A percentile compares a stretch with the other conserved stretches of the same genome.
Conservation (phyloP, 2,113 vertebrate genomes). For the Oreotrochilus melanogaster region DNA sequence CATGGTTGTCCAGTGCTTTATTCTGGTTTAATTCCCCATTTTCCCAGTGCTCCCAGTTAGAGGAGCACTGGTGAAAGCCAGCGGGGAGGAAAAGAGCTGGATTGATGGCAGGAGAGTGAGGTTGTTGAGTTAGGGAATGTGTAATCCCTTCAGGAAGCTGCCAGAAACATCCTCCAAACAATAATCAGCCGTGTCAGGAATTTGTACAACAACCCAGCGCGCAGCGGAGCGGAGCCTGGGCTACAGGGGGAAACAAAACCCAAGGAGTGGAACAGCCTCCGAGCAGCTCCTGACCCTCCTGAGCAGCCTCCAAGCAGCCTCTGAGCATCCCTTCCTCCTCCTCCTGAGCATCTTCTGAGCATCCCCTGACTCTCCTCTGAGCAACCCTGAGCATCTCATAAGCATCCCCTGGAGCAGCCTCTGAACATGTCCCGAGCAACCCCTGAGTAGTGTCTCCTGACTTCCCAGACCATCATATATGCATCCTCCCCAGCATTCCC, state of each 20-base stretch:
- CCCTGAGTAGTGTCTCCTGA: neutral
- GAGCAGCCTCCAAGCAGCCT: neutral
- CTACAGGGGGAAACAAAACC: neutral
- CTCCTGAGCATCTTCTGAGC: neutral
- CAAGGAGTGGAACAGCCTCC: neutral
- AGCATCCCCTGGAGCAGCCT: neutral
- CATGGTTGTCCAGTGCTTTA: neutral
- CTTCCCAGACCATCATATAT: too few species aligned
- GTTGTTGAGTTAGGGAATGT: constrained; percentile 12
- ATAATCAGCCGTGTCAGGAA: constrained; percentile 45
- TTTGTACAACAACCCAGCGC: neutral
- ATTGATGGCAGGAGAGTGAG: neutral
- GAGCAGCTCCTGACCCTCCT: neutral
- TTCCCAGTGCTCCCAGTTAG: accelerated
- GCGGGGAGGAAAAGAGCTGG: accelerated
- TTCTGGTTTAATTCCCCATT: accelerated
- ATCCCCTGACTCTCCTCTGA: neutral
- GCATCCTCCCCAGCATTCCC: neutral
- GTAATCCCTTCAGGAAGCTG: constrained; percentile 24
- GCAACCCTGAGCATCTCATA: neutral
- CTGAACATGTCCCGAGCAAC: neutral
- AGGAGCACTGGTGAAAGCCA: neutral
- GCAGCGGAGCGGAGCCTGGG: neutral
- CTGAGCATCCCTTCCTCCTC: neutral
- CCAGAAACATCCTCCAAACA: constrained; percentile 15